A percentile compares a stretch with the other conserved stretches of the same genome.
Conservation (phyloP, 2,113 vertebrate species). For the Pampusana beccarii region DNA sequence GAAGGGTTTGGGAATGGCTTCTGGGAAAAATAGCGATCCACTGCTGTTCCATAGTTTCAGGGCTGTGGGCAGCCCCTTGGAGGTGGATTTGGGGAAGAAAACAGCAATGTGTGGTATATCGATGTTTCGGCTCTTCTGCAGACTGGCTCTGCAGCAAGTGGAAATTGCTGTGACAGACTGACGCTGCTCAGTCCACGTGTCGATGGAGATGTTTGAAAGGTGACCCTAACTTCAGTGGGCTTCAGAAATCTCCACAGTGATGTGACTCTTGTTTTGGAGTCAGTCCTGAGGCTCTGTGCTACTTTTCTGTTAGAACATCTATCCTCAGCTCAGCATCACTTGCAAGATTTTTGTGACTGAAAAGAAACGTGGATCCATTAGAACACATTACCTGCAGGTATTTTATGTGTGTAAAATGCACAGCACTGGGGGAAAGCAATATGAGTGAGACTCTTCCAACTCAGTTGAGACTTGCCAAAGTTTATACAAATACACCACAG, state of each 20-base stretch:
- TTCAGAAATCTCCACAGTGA: background rate
- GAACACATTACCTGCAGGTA: background rate
- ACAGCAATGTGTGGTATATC: fast-evolving
- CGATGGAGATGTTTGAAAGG: background rate
- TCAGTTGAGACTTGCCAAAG: background rate
- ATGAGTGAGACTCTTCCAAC: background rate
- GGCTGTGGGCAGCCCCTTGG: background rate
- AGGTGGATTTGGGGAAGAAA: background rate
- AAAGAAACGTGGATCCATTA: background rate
- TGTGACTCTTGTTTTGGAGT: background rate
- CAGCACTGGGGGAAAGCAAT: background rate
- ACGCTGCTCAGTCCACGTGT: background rate
- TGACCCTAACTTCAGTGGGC: background rate
- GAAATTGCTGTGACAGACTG: background rate
- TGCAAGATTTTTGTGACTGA: background rate
- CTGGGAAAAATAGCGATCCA: background rate
- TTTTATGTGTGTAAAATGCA: background rate
- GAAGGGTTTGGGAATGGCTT: background rate
- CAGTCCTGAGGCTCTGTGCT: background rate
- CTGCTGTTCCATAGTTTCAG: fast-evolving
- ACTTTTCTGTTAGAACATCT: background rate
- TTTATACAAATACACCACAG: fast-evolving
- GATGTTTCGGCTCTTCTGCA: background rate
- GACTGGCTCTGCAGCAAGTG: background rate
- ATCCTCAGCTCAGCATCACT: background rate